Evolutionary conservation across 2,113 vertebrate species (phyloP).

Genomic region (Globicephala melas): DNA sequence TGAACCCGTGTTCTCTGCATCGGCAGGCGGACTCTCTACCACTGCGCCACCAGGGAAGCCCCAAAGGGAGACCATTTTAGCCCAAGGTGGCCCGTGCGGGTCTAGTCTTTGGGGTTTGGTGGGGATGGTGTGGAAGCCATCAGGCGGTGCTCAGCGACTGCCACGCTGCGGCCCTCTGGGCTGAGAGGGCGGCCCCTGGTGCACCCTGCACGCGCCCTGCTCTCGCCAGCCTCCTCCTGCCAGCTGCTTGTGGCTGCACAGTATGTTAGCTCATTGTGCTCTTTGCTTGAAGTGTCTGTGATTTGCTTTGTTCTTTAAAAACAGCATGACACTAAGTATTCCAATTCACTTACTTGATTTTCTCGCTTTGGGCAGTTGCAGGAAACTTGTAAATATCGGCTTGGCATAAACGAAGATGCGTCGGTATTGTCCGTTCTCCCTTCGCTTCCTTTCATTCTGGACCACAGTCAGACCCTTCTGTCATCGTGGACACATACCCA

Average conservation of each 20-base stretch:
- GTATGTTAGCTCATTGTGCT: background rate
- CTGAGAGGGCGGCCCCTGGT: background rate
- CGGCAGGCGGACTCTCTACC: no score
- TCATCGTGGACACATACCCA: background rate
- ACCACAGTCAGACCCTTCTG: background rate
- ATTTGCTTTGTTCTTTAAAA: background rate
- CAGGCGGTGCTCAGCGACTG: accelerated
- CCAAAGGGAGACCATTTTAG: background rate
- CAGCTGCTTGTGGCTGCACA: background rate
- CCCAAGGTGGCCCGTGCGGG: accelerated
- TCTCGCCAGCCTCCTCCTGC: background rate
- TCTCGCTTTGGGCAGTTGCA: background rate
- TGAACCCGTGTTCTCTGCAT: no score
- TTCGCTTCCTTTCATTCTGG: background rate
- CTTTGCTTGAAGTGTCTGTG: background rate
- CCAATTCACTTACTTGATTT: background rate
- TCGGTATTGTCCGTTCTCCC: background rate
- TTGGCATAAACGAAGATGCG: background rate
- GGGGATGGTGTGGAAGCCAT: background rate
- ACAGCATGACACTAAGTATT: background rate
- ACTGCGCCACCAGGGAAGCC: no score
- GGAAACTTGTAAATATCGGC: background rate
- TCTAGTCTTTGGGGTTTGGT: background rate
- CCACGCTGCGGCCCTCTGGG: background rate
- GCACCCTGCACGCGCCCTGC: background rate